A percentile compares a stretch with the other conserved stretches of the same genome.
Conservation (phyloP, 2,113 vertebrate species). For the Hassar affinis region DNA sequence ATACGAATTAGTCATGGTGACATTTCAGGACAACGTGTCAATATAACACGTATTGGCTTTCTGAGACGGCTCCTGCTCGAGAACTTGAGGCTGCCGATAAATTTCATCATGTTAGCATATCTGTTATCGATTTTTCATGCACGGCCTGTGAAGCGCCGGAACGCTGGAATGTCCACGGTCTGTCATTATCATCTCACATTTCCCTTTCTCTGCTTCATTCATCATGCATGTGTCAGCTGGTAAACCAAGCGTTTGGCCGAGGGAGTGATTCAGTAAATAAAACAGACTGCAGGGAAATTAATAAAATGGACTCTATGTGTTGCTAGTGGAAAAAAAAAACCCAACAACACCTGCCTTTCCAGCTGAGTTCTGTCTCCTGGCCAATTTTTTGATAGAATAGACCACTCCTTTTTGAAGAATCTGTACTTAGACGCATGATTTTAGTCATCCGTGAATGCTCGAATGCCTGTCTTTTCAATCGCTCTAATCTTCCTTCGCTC, state of each 20-base stretch:
- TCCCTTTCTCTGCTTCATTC: slow-evolving; percentile 10
- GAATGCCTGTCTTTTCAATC: not conserved
- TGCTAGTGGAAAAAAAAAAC: slow-evolving; percentile 12
- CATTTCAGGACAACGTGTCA: not conserved
- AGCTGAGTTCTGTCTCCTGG: not conserved
- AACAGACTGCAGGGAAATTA: slow-evolving; percentile 5
- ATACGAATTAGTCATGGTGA: not conserved
- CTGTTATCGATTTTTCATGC: slow-evolving; percentile 30
- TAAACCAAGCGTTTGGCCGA: not conserved
- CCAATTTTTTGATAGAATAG: too few species aligned
- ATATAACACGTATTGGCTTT: not conserved
- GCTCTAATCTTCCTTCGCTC: not conserved
- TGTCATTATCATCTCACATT: slow-evolving; percentile 27
- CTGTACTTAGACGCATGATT: not conserved
- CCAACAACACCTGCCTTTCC: not conserved
- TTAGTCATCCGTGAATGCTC: not conserved
- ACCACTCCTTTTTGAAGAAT: not conserved
- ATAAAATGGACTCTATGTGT: not conserved
- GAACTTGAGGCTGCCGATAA: slow-evolving; percentile 15
- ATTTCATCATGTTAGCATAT: slow-evolving; percentile 26
- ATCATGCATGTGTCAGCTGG: slow-evolving; percentile 5
- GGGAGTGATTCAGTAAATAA: slow-evolving; percentile 13
- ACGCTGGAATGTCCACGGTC: not conserved
- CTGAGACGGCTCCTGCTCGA: not conserved
- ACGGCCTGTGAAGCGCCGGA: not conserved